Evolutionary conservation across 2,113 vertebrate species (phyloP), one percentile per base, ranked within the genome.

Genomic region (Paedocypris sp.): DNA sequence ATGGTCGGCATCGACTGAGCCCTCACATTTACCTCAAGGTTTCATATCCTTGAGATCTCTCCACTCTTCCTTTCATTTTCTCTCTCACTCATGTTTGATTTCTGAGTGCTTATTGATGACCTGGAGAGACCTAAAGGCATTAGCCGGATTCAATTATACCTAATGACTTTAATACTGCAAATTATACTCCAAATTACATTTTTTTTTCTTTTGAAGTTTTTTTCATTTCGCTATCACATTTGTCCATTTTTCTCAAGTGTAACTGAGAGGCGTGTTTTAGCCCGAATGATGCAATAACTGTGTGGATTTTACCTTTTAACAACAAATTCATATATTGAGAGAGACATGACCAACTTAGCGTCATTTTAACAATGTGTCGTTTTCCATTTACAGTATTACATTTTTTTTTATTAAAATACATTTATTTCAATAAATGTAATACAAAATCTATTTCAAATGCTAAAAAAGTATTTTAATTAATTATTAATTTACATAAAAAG

Each of bases 161-260:
- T 87, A 94, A 93, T 87, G 81, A 86, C 85, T 90, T 87, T 85
- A 90, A 93, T 90, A 83, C 80, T 69, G 82, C 78, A 86, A 88
- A 90, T 87, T 77, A 90, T 86, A n/a, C 54, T 32, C 39, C 54
- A 58, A 58, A 58, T 58, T 4, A 43, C 73, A 77, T 60, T 43
- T 56, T 28, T 26, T 42, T 58, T 49, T 59, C 50, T 51, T 22
- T 25, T 2, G 47, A 12, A 25, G n/a, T 79, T 79, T 70, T 83
- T 89, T 90, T 87, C 87, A 93, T 91, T 83, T 88, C 79, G 77
- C 77, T 83, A 85, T 75, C 79, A 47, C 61, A 77, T 79, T 81
- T 86, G 83, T 87, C 86, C 88, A 90, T 90, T 87, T 89, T 83
- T 82, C 85, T 88, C 79, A 69, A 87, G 85, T 85, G 82, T 80